Evolutionary conservation across 2,888 invertebrate species (phyloP).

Genomic region (Mythimna lalbum): DNA sequence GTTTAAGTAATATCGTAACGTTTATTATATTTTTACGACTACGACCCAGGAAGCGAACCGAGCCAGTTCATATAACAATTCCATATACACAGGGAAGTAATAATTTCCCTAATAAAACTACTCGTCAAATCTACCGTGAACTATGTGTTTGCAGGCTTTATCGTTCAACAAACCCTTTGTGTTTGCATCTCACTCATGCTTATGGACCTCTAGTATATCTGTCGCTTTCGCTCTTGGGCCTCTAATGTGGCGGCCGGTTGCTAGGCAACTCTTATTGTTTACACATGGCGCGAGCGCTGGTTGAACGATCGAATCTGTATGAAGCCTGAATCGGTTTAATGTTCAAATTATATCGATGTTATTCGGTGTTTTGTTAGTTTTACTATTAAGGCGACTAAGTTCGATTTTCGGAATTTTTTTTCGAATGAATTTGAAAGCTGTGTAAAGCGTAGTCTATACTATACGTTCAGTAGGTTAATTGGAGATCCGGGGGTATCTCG

Average conservation of each 20-base stretch:
- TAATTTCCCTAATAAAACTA: constrained; percentile 81
- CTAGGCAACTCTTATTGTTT: constrained; percentile 74
- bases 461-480: background rate
- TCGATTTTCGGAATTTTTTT: background rate
- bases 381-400: background rate
- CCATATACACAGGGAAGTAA: constrained; percentile 74
- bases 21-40: constrained; percentile 58
- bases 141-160: constrained; percentile 79
- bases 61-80: constrained; percentile 66
- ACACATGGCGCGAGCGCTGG: constrained; percentile 71
- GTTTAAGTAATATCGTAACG: constrained; percentile 49
- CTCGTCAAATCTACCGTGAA: constrained; percentile 75
- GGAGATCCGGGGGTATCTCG: background rate
- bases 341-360: constrained; percentile 57
- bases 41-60: constrained; percentile 67
- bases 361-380: constrained; percentile 36
- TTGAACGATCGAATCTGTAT: constrained; percentile 72
- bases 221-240: constrained; percentile 57
- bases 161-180: constrained; percentile 78
- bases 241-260: constrained; percentile 65
- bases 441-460: background rate
- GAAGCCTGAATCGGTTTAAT: constrained; percentile 61
- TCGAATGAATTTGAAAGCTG: background rate
- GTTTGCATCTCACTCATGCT: constrained; percentile 59
- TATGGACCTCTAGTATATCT: constrained; percentile 11